Percentiles rank a stretch among this genome's conserved stretches.
Evolutionary conservation across 2,113 vertebrate species (phyloP).

Genomic region (Globicephala melas): DNA sequence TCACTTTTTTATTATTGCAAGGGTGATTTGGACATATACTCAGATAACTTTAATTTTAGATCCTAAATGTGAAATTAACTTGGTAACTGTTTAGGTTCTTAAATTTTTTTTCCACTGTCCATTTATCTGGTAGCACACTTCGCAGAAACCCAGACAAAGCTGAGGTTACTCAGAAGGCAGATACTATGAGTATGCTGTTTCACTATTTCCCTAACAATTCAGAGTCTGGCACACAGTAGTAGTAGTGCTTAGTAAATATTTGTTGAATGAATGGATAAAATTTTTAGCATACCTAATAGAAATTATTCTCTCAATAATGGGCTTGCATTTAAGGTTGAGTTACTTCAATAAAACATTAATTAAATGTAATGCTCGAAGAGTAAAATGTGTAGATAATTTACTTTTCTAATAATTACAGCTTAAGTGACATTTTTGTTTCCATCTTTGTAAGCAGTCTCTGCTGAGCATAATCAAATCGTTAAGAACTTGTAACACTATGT

Average conservation of each 20-base stretch:
- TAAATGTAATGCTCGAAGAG: background rate
- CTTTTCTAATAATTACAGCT: background rate
- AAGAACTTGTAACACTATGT: background rate
- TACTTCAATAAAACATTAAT: background rate
- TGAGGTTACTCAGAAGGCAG: background rate
- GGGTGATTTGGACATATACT: background rate
- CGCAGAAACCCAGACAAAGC: background rate
- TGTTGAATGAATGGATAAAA: background rate
- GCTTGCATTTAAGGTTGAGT: background rate
- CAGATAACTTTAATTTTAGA: conserved; percentile 16
- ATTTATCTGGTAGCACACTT: background rate
- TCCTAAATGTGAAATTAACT: background rate
- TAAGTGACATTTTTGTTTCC: background rate
- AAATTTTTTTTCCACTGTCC: background rate
- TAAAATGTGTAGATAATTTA: background rate
- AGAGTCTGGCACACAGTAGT: background rate
- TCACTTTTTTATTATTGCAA: background rate
- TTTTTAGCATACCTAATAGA: background rate
- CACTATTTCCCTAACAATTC: background rate
- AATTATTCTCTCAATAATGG: background rate
- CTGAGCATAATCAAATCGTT: background rate
- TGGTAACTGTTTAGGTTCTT: background rate
- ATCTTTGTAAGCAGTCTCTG: background rate
- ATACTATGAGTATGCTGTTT: background rate
- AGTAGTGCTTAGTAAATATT: background rate